phyloP scores from a whole-genome alignment of 2,797 vertebrate genomes.

The Hypotaenidia philippensis region DNA sequence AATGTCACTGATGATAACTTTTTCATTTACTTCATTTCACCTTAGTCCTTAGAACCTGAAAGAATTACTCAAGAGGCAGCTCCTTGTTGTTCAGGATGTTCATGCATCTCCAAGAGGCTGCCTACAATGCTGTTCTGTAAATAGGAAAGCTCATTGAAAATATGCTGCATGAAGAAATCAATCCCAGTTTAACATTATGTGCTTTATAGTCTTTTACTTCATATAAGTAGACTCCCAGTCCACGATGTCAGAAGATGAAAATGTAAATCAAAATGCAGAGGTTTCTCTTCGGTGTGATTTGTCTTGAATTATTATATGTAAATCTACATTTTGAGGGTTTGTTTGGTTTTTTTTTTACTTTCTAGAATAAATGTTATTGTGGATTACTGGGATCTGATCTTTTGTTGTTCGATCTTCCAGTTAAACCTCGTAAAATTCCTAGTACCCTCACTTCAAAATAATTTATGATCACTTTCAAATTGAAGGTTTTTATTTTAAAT shows the following conservation, averaged over 20 bases:
- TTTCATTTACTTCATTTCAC: slow-evolving; percentile 48
- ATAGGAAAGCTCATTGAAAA: neutral
- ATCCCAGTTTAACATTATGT: neutral
- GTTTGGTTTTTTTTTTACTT: neutral
- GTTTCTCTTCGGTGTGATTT: neutral
- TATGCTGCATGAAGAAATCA: neutral
- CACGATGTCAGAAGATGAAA: neutral
- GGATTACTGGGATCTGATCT: neutral
- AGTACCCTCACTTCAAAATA: neutral
- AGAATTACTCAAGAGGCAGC: neutral
- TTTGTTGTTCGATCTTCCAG: neutral
- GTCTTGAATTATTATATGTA: neutral
- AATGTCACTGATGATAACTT: slow-evolving; percentile 52
- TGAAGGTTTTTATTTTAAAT: neutral
- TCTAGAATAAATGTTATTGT: neutral
- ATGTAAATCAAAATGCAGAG: neutral
- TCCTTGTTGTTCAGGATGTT: neutral
- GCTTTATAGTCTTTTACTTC: neutral
- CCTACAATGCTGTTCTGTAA: neutral
- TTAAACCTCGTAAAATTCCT: neutral
- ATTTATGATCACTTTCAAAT: neutral
- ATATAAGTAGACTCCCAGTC: neutral
- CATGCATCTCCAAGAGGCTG: neutral
- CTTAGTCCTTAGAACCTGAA: neutral
- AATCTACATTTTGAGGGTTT: neutral